A percentile compares a stretch with the other conserved stretches of the same genome.
phyloP scores from a whole-genome alignment of 2,888 invertebrate genomes.

The Tenthredo amoena region DNA sequence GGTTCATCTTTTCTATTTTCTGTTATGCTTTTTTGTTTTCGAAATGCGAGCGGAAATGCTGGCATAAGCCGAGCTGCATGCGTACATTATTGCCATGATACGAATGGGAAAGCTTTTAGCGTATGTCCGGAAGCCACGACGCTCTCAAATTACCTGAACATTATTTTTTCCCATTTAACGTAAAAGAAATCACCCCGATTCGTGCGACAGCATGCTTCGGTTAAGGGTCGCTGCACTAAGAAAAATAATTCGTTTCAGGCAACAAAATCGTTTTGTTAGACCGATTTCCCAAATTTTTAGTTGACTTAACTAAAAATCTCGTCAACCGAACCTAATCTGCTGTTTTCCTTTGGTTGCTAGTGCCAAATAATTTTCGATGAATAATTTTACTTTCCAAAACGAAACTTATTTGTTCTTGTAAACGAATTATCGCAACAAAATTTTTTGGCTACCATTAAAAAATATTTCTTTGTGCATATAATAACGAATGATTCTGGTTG shows the following conservation, averaged over 20 bases:
- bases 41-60: background rate
- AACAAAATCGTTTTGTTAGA: background rate
- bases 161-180: background rate
- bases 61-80: background rate
- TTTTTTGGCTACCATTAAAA: too few species aligned
- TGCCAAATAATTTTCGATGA: background rate
- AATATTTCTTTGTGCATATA: too few species aligned
- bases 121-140: background rate
- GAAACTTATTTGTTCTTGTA: too few species aligned
- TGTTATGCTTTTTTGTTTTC: background rate
- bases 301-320: background rate
- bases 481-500: too few species aligned
- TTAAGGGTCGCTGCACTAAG: slow-evolving; percentile 2
- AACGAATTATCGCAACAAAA: too few species aligned
- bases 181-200: slow-evolving; percentile 15
- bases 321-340: background rate
- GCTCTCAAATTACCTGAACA: slow-evolving; percentile 9
- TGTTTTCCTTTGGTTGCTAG: background rate
- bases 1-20: background rate
- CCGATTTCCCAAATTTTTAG: background rate
- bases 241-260: background rate
- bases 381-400: background rate
- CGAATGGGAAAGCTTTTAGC: background rate
- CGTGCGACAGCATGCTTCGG: background rate
- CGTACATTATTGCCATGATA: background rate